Percentiles rank a stretch among this genome's conserved stretches.
Conservation (phyloP, 1,140 invertebrate species). For the Battus philenor region DNA sequence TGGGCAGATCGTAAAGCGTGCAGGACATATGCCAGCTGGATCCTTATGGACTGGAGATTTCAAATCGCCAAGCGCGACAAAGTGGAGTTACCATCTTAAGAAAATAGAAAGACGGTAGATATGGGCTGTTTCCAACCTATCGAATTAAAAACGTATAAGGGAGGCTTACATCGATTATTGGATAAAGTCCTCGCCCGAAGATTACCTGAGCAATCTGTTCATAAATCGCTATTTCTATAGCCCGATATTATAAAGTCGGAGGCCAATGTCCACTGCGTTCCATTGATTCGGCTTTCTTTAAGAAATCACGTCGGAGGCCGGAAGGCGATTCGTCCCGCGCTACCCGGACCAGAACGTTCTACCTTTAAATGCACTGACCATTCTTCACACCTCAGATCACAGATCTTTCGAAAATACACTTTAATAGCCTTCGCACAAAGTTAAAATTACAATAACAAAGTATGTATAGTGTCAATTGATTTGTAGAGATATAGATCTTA, state of each 20-base stretch:
- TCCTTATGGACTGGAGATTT: too few species aligned
- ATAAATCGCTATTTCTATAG: constrained; percentile 21
- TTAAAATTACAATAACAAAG: constrained; percentile 10
- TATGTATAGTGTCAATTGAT: background rate
- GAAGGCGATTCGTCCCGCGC: constrained; percentile 68
- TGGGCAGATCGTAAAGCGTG: too few species aligned
- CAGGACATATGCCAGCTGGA: too few species aligned
- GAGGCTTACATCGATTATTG: too few species aligned
- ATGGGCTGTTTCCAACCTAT: too few species aligned
- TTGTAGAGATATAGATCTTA: constrained; percentile 10
- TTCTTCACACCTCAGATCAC: constrained; percentile 24
- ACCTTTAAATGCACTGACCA: constrained; percentile 36
- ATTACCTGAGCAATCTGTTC: too few species aligned
- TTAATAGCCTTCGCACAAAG: constrained; percentile 8
- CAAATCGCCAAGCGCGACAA: too few species aligned
- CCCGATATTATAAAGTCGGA: constrained; percentile 42
- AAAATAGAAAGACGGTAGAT: too few species aligned
- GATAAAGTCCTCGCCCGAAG: too few species aligned
- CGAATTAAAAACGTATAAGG: too few species aligned
- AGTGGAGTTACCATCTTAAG: too few species aligned
- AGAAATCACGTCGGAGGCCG: constrained; percentile 70
- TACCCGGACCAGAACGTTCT: constrained; percentile 52
- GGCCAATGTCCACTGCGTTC: constrained; percentile 65
- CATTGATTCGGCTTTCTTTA: constrained; percentile 69
- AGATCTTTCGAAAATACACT: constrained; percentile 18